Evolutionary conservation across 2,113 vertebrate species (phyloP), one percentile per base, ranked within the genome.

Genomic region (Ornithorhynchus anatinus): DNA sequence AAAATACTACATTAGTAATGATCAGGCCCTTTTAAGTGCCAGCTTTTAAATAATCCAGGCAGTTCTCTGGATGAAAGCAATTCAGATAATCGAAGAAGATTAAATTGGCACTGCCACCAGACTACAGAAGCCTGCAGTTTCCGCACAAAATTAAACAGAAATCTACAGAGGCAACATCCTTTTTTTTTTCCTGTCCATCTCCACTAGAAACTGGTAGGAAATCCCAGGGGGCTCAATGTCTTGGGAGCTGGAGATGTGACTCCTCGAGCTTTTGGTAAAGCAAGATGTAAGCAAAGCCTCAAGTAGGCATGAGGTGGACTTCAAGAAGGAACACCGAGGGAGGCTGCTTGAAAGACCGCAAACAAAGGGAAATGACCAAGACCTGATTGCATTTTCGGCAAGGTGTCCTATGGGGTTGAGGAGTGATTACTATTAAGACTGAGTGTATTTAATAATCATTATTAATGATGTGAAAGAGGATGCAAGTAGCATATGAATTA

Each of bases 401-500:
- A 63, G n/a, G 56, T 81, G 16, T 67, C 60, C 36, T 31, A 13
- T 59, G 6, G 39, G 20, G 12, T 58, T 45, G 56, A 59, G 37
- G 27, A 1, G 1, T 31, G 52, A 77, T 79, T 71, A 48, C 15
- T 54, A 75, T 40, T 72, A 71, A 79, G 33, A 79, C 36, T 8
- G 59, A 72, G 72, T 75, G 74, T 79, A 81, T 53, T 47, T n/a
- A 44, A 20, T 35, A 66, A n/a, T 77, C 65, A 56, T 77, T 81
- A 77, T 72, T 79, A 73, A 76, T 77, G 16, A 72, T 75, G 66
- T 60, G 69, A 81, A 81, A 66, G 44, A n/a, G 22, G 77, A 65
- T 79, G 67, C 56, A 83, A 81, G 73, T 47, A 72, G 51, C 59
- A 10, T 31, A 77, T 72, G 85, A 79, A 83, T 85, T 75, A 85